Evolutionary conservation across 1,140 invertebrate species (phyloP).

Genomic region (Neoseiulus cucumeris): DNA sequence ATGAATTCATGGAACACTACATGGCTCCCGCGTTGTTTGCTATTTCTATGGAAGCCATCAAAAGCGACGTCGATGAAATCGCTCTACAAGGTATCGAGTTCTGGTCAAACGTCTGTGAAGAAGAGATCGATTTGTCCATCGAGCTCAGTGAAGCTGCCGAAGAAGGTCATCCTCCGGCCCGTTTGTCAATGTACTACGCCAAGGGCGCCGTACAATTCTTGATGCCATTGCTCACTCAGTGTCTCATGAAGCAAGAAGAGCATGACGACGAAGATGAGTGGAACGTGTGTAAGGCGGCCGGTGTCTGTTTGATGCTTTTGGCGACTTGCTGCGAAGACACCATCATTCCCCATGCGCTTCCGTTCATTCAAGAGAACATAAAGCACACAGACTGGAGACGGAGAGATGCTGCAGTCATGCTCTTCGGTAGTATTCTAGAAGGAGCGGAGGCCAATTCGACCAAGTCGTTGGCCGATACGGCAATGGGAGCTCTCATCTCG

Average conservation of each 20-base stretch:
- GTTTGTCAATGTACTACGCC: slow-evolving; percentile 73
- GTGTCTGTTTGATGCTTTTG: slow-evolving; percentile 95
- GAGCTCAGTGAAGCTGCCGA: slow-evolving; percentile 82
- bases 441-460: slow-evolving; percentile 68
- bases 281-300: slow-evolving; percentile 97
- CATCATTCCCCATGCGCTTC: slow-evolving; percentile 82
- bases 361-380: slow-evolving; percentile 92
- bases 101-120: slow-evolving; percentile 99
- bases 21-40: slow-evolving; percentile 97
- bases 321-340: slow-evolving; percentile 91
- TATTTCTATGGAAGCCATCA: slow-evolving; percentile 96
- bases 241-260: slow-evolving; percentile 68
- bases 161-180: slow-evolving; percentile 64
- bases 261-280: slow-evolving; percentile 93
- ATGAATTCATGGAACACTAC: slow-evolving; percentile 96
- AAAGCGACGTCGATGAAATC: slow-evolving; percentile 82
- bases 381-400: slow-evolving; percentile 79
- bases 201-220: slow-evolving; percentile 87
- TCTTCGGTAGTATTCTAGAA: slow-evolving; percentile 87
- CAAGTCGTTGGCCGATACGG: slow-evolving; percentile 82
- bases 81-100: slow-evolving; percentile 98
- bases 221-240: slow-evolving; percentile 78
- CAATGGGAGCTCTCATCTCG: slow-evolving; percentile 81
- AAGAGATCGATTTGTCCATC: slow-evolving; percentile 89
- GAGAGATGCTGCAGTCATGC: slow-evolving; percentile 93